phyloP scores from a whole-genome alignment of 1,140 invertebrate species.

The Drosophila parabipectinata region DNA sequence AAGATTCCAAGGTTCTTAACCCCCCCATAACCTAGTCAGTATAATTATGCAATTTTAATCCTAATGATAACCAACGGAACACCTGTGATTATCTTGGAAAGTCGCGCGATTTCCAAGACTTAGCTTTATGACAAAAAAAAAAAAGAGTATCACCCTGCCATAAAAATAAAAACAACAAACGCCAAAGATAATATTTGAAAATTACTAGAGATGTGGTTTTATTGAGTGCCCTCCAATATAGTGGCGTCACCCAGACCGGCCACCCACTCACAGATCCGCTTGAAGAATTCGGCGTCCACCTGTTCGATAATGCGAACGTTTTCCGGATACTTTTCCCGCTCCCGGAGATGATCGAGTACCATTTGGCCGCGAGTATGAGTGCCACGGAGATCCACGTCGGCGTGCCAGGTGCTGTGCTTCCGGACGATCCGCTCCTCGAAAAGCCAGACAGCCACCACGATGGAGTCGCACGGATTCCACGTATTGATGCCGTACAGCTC shows the following conservation, averaged over 20 bases:
- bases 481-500: slow-evolving; percentile 53
- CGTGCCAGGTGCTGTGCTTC: slow-evolving; percentile 83
- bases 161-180: not conserved
- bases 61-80: not conserved
- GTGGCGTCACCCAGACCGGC: slow-evolving; percentile 43
- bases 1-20: no score
- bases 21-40: not conserved
- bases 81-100: not conserved
- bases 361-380: slow-evolving; percentile 86
- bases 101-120: not conserved
- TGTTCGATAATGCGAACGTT: slow-evolving; percentile 86
- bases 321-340: slow-evolving; percentile 79
- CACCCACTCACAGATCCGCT: slow-evolving; percentile 72
- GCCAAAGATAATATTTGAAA: not conserved
- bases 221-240: not conserved
- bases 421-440: slow-evolving; percentile 78
- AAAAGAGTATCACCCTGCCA: not conserved
- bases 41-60: not conserved
- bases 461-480: slow-evolving; percentile 86
- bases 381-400: slow-evolving; percentile 86
- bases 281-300: slow-evolving; percentile 85
- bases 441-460: slow-evolving; percentile 85
- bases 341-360: slow-evolving; percentile 86
- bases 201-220: slow-evolving; percentile 27
- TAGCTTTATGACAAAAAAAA: not conserved